phyloP scores from a whole-genome alignment of 2,113 vertebrate genomes.

The Penelope pileata region DNA sequence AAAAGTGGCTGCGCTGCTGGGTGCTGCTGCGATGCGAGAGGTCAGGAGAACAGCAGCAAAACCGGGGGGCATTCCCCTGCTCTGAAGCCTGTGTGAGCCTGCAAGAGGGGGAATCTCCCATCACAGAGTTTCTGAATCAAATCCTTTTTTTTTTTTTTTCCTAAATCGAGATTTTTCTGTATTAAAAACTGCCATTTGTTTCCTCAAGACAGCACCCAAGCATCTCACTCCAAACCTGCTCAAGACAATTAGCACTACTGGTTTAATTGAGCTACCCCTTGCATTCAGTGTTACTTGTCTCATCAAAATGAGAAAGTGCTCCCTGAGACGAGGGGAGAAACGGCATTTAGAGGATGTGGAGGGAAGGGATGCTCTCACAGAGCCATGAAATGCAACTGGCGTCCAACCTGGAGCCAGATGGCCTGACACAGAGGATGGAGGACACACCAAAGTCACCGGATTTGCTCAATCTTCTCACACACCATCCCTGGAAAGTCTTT shows the following conservation, averaged over 20 bases:
- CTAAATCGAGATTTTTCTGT: not conserved
- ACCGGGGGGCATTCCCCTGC: too few species aligned
- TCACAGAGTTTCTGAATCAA: not conserved
- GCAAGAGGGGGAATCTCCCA: not conserved
- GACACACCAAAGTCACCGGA: not conserved
- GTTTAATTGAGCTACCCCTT: not conserved
- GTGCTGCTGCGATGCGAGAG: not conserved
- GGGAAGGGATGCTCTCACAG: not conserved
- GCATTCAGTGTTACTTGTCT: not conserved
- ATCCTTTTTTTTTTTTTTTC: not conserved
- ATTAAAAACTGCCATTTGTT: not conserved
- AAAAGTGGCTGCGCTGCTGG: not conserved
- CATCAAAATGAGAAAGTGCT: not conserved
- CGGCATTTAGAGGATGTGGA: rapidly evolving
- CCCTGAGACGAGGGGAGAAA: not conserved
- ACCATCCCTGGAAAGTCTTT: not conserved
- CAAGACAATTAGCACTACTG: not conserved
- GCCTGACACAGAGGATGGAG: not conserved
- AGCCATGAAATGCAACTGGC: not conserved
- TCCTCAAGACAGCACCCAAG: not conserved
- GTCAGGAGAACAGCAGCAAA: not conserved
- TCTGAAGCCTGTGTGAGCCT: not conserved
- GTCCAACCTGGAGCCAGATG: not conserved
- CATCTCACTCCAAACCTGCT: not conserved
- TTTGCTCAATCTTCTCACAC: not conserved